Conservation (phyloP, 2,797 vertebrate species). For the Tachyglossus aculeatus region DNA sequence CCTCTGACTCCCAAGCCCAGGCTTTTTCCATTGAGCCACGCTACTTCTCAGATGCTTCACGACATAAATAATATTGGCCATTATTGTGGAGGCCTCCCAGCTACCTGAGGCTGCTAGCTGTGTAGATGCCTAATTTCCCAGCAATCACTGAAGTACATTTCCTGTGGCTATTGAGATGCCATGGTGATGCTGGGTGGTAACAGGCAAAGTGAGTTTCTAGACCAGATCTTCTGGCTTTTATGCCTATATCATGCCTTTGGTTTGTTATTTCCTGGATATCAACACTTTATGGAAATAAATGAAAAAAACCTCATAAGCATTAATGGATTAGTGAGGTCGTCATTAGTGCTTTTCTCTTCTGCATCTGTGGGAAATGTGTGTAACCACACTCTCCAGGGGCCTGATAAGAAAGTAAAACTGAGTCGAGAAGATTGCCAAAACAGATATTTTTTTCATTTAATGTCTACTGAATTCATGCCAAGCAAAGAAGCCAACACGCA, state of each 20-base stretch:
- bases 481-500: background rate
- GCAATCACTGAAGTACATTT: too few relatives aligned
- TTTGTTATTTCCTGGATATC: conserved; percentile 24
- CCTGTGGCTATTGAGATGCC: too few relatives aligned
- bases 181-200: too few relatives aligned
- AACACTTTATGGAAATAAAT: conserved; percentile 36
- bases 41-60: too few relatives aligned
- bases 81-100: too few relatives aligned
- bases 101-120: too few relatives aligned
- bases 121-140: too few relatives aligned
- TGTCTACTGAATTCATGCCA: conserved; percentile 1
- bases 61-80: background rate
- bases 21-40: too few relatives aligned
- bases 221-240: too few relatives aligned
- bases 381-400: background rate
- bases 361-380: background rate
- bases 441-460: background rate
- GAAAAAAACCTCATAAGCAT: conserved; percentile 15
- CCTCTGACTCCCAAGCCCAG: too few relatives aligned
- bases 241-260: conserved; percentile 32
- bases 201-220: too few relatives aligned
- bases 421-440: conserved; percentile 8
- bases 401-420: background rate
- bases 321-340: conserved; percentile 19
- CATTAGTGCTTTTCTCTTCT: background rate